Percentiles rank a stretch among this genome's conserved stretches.
Conservation (phyloP, 2,888 invertebrate genomes). For the Pardosa pseudoannulata region DNA sequence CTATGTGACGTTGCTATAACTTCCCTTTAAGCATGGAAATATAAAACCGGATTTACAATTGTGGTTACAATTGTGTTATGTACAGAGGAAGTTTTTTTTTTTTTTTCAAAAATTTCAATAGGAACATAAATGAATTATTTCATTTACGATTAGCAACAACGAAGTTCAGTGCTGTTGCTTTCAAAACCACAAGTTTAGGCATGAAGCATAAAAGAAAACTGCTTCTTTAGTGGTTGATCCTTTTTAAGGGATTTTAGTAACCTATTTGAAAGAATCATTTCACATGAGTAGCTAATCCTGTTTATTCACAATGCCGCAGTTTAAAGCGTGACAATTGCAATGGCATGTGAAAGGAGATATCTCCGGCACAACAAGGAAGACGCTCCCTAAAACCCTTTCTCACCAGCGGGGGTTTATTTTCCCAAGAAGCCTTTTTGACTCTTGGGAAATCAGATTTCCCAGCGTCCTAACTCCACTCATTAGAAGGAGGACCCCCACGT, state of each 20-base stretch:
- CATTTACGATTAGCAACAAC: no score
- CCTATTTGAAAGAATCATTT: neutral
- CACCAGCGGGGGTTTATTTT: constrained; percentile 40
- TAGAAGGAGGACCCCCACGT: constrained; percentile 12
- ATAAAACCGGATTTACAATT: no score
- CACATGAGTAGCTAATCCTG: neutral
- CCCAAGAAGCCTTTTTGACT: constrained; percentile 13
- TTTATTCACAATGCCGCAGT: neutral
- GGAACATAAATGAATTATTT: no score
- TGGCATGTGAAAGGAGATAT: neutral
- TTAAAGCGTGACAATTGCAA: neutral
- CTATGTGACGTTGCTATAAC: no score
- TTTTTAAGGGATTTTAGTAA: neutral
- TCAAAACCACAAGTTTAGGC: no score
- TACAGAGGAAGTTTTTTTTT: no score
- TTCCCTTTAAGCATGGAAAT: no score
- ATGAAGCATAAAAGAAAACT: no score
- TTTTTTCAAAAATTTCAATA: no score
- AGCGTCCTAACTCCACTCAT: neutral
- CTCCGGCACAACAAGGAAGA: neutral
- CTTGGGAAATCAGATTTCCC: constrained; percentile 20
- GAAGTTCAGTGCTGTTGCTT: no score
- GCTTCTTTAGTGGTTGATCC: neutral
- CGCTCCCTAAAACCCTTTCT: constrained; percentile 26
- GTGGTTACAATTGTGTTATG: no score